phyloP scores from a whole-genome alignment of 1,140 invertebrate genomes.

The Temnothorax curvispinosus region DNA sequence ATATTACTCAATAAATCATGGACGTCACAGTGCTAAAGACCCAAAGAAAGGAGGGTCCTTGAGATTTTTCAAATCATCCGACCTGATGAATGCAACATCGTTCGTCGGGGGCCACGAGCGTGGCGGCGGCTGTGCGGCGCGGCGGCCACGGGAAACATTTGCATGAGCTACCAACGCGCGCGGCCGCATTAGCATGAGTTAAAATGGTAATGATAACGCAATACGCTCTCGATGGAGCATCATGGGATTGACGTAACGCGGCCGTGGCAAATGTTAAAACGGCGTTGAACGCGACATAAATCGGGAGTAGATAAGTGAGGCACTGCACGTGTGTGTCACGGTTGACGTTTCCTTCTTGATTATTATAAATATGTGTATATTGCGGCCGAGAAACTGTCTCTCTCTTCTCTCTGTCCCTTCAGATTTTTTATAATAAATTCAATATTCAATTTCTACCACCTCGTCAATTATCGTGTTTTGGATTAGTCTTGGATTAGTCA shows the following conservation, averaged over 20 bases:
- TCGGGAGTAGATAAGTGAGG: background rate
- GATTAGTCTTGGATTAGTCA: no score
- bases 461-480: no score
- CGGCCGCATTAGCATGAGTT: slow-evolving; percentile 69
- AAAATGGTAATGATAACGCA: slow-evolving; percentile 75
- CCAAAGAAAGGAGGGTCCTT: slow-evolving; percentile 76
- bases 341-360: background rate
- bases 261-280: slow-evolving; percentile 50
- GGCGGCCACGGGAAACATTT: slow-evolving; percentile 69
- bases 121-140: background rate
- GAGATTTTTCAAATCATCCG: slow-evolving; percentile 76
- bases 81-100: slow-evolving; percentile 75
- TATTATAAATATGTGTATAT: background rate
- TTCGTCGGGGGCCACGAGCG: slow-evolving; percentile 71
- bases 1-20: slow-evolving; percentile 76
- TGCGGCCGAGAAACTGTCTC: background rate
- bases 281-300: slow-evolving; percentile 16
- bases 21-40: slow-evolving; percentile 76
- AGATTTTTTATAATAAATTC: no score
- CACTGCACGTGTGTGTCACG: background rate
- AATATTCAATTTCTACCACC: no score
- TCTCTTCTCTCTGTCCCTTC: no score
- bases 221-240: slow-evolving; percentile 64
- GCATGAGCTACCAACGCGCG: slow-evolving; percentile 70
- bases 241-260: slow-evolving; percentile 35